Percentiles rank a stretch among this genome's conserved stretches.
phyloP scores from a whole-genome alignment of 1,140 invertebrate species.

The Oncopodura yosiiana region DNA sequence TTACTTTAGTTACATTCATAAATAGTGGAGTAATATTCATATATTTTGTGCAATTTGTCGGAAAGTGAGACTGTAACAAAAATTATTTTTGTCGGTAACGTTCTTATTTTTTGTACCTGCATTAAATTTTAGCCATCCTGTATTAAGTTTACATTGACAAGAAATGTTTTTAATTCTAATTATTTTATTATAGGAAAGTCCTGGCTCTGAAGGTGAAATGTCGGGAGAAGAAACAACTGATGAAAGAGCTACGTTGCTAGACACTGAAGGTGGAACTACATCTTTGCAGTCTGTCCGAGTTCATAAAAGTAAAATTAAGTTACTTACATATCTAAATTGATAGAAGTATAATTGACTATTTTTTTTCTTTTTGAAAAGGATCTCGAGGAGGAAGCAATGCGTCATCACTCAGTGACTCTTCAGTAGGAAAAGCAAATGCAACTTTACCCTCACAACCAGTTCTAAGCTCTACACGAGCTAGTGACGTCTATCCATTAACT shows the following conservation, averaged over 20 bases:
- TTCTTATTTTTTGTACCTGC: too few species aligned
- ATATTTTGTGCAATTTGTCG: background rate
- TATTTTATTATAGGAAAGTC: slow-evolving; percentile 43
- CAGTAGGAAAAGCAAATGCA: slow-evolving; percentile 3
- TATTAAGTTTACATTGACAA: too few species aligned
- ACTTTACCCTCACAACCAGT: slow-evolving; percentile 18
- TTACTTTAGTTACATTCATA: background rate
- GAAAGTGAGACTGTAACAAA: background rate
- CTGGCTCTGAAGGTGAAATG: slow-evolving; percentile 46
- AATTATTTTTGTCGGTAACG: too few species aligned
- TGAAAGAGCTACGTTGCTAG: slow-evolving; percentile 72
- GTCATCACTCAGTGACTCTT: slow-evolving; percentile 23
- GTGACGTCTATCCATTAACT: slow-evolving; percentile 20
- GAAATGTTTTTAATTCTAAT: slow-evolving; percentile 8
- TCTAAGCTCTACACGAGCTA: slow-evolving; percentile 27
- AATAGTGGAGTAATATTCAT: background rate
- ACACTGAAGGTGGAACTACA: slow-evolving; percentile 46
- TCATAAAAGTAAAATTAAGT: slow-evolving; percentile 17
- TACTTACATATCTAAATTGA: background rate
- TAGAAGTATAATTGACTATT: background rate
- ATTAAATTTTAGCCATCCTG: too few species aligned
- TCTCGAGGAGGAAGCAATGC: slow-evolving; percentile 25
- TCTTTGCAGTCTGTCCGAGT: slow-evolving; percentile 31
- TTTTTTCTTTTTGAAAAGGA: slow-evolving; percentile 9
- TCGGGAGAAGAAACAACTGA: slow-evolving; percentile 57